These are phyloP conservation scores for Gandaritis pyraliata DNA, from an alignment of 2,888 invertebrate species.

Conservation along the genomic window DNA sequence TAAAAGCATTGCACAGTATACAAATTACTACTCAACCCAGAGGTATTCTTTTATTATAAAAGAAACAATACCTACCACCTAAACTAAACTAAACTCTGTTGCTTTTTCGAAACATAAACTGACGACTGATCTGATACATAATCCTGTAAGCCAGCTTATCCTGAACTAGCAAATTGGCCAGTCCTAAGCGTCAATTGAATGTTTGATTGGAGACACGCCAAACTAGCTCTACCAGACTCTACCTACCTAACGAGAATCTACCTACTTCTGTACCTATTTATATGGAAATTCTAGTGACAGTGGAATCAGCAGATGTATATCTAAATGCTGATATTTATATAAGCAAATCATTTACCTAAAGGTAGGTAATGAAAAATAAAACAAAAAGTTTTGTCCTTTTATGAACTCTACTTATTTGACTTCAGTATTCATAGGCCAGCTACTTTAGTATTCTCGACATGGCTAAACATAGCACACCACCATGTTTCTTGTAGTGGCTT, in stretches of 20 bases:
- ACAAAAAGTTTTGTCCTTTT: conserved; percentile 6
- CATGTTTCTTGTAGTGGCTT: conserved; percentile 9
- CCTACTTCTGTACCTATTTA: background rate
- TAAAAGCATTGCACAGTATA: conserved; percentile 7
- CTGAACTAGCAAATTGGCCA: conserved; percentile 22
- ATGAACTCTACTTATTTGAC: conserved; percentile 20
- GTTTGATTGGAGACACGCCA: conserved; percentile 27
- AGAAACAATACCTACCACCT: background rate
- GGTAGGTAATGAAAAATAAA: too few species aligned
- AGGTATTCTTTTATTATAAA: too few species aligned
- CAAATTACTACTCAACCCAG: background rate
- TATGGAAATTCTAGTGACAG: too few species aligned
- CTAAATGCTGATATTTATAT: too few species aligned
- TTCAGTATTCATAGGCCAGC: conserved; percentile 24
- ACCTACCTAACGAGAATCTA: background rate
- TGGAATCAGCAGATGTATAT: too few species aligned
- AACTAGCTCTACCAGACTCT: conserved; percentile 5
- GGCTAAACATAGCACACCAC: conserved; percentile 6
- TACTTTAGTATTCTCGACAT: conserved; percentile 19
- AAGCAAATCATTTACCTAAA: too few species aligned
- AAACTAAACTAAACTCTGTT: conserved; percentile 1
- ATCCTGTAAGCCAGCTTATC: conserved; percentile 27
- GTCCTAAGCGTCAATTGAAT: conserved; percentile 27
- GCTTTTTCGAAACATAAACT: conserved; percentile 13
- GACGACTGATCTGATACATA: conserved; percentile 26